Conservation (phyloP, 2,888 invertebrate species). For the Leptinotarsa haldemani region DNA sequence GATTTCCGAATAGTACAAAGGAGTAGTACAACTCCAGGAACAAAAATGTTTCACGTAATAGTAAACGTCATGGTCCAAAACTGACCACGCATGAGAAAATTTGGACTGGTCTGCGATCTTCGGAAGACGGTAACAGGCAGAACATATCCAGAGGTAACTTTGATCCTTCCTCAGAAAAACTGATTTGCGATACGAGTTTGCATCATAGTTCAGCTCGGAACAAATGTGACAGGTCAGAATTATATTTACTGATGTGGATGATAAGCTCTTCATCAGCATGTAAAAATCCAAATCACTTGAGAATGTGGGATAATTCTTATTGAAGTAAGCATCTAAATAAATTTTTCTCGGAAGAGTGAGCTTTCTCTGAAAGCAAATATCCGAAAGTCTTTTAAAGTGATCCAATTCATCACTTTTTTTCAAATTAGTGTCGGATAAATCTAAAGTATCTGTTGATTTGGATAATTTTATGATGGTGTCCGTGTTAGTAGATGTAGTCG, state of each 20-base stretch:
- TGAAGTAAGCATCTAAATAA: not conserved
- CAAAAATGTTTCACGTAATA: not conserved
- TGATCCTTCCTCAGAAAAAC: not conserved
- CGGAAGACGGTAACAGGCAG: not conserved
- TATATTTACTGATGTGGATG: not conserved
- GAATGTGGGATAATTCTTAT: not conserved
- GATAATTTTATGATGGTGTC: too few relatives aligned
- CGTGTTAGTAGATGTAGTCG: too few relatives aligned
- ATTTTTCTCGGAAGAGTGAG: not conserved
- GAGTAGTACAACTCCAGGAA: not conserved
- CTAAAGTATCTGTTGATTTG: too few relatives aligned
- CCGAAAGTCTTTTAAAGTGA: not conserved
- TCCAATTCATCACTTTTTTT: not conserved
- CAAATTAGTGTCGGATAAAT: too few relatives aligned
- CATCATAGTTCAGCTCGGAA: not conserved
- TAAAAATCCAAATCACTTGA: constrained; percentile 7
- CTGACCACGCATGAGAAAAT: not conserved
- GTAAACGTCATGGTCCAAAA: not conserved
- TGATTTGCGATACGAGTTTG: not conserved
- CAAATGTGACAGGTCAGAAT: not conserved
- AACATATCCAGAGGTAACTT: not conserved
- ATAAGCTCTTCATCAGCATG: not conserved
- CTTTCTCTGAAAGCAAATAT: not conserved
- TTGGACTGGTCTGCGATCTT: not conserved
- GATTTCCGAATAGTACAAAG: not conserved